Evolutionary conservation across 2,113 vertebrate genomes (phyloP), one percentile per base, ranked within the genome.

Genomic region (Hippocampus comes): DNA sequence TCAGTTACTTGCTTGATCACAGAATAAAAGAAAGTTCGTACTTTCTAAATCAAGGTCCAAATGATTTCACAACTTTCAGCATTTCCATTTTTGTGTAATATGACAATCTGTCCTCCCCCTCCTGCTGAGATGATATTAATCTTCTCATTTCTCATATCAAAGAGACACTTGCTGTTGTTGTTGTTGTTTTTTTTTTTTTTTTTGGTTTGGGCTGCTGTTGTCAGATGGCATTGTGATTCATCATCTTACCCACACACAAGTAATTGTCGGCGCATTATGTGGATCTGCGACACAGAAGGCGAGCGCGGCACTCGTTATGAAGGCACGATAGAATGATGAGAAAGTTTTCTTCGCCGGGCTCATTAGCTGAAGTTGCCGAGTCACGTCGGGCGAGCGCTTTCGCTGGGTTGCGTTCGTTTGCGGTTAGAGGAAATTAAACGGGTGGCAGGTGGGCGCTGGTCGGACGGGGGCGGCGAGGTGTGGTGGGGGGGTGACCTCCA

Each of bases 181-280:
- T 17, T 61, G 5, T 34, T 15, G 1, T 23, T 23, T 2, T n/a
- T 9, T 55, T 55, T 21, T 1, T 55, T 57, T 72, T 79, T 20
- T n/a, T n/a, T 59, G 30, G 14, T 46, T 14, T 56, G 60, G 56
- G 70, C 46, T 59, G 60, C 59, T 79, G 76, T 72, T 69, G 78
- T 88, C 86, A 91, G 83, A 91, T 90, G 88, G 83, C 77, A 42
- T 59, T 1, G n/a, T 88, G 84, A 88, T 73, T 88, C 87, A 84
- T 77, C 78, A 76, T 63, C 63, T 60, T 61, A 68, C 72, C 49
- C 75, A 69, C 61, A 61, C 27, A 34, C 27, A 1, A 61, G 17
- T 61, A 34, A 84, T 77, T 80, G 82, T 77, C 73, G 85, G 78
- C 69, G 59, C 76, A 59, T 69, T 75, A 68, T 83, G 79, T 80